Evolutionary conservation across 64 coral and sea anemone genomes (phyloP).

Genomic region (Montipora efflorescens): DNA sequence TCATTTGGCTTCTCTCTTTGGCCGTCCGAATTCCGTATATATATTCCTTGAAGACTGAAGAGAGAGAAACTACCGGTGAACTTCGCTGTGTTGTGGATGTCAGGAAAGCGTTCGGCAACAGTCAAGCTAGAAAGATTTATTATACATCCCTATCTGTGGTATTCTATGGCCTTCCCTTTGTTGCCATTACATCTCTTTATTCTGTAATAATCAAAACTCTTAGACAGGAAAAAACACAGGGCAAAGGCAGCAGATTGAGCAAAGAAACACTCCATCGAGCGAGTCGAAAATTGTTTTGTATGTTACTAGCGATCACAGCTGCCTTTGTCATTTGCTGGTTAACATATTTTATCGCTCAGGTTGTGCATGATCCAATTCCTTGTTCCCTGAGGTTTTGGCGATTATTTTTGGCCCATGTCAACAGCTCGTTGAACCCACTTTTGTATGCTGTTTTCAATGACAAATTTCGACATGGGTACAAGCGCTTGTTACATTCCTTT

Average conservation of each 20-base stretch:
- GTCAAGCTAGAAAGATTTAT: conserved; percentile 35
- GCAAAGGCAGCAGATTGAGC: neutral
- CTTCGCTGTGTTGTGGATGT: conserved; percentile 12
- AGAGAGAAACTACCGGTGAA: neutral
- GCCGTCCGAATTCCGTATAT: conserved; percentile 48
- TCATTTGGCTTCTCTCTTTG: conserved; percentile 28
- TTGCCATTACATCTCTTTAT: conserved; percentile 34
- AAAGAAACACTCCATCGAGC: conserved; percentile 5
- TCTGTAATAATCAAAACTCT: conserved; percentile 6
- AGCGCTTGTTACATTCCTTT: neutral
- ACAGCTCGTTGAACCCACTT: conserved; percentile 62
- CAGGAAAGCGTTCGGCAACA: conserved; percentile 1
- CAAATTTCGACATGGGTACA: conserved; percentile 30
- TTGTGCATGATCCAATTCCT: conserved; percentile 16
- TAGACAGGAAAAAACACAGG: neutral
- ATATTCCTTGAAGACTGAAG: neutral
- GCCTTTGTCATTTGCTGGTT: conserved; percentile 62
- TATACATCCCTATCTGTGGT: conserved; percentile 40
- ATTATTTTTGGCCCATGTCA: conserved; percentile 62
- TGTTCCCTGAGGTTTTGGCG: conserved; percentile 67
- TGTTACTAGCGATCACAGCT: conserved; percentile 42
- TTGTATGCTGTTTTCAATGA: conserved; percentile 57
- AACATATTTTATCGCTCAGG: conserved; percentile 55
- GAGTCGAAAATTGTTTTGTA: conserved; percentile 27
- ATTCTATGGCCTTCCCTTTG: conserved; percentile 58